Base-by-base conservation (phyloP, 1,140 invertebrate genomes). In the Chironomus tepperi region DNA sequence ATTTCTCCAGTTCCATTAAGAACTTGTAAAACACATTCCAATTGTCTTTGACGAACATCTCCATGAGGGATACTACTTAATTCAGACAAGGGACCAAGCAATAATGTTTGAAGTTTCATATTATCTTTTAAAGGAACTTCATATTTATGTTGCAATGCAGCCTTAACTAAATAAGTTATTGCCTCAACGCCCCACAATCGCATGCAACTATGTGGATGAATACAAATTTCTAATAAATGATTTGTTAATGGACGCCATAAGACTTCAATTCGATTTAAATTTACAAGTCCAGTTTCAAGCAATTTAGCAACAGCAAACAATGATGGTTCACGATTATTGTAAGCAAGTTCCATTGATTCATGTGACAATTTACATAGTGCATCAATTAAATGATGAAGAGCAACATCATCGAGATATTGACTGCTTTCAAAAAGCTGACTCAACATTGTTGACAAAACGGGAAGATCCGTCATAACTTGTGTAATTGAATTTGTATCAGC, bases 171-270 rank as follows among this genome's bases (percentile, higher is more conserved):
- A 79, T 94, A 95, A 0, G 97, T 98, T 16, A 99, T 90, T 2
- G 97, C 96, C 84, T 98, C 95, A 0, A 97, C 95, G 7, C 96
- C 97, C 96, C 97, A 99, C 83, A 97, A 95, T 43, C 97, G 86
- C 93, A 99, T 96, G 75, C 93, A 86, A 74, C 94, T 92, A 79
- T 98, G 95, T 0, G 96, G 93, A 86, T 99, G 97, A 79, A 95
- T 93, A 81, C 96, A 98, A 42, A 98, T 95, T 85, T 98, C 95
- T 16, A 98, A 80, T 19, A 99, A 84, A 85, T 99, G 97, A 82
- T 95, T 95, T 0, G 96, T 98, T n/a, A 99, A 86, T 8, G 96
- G 96, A 77, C 92, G 88, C 97, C 97, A 99, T 72, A 98, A 87
- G 7, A 98, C 93, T 82, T 98, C 94, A 34, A 99, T 93, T 67